phyloP scores from a whole-genome alignment of 2,797 vertebrate genomes.

The Catamblyrhynchus diadema region DNA sequence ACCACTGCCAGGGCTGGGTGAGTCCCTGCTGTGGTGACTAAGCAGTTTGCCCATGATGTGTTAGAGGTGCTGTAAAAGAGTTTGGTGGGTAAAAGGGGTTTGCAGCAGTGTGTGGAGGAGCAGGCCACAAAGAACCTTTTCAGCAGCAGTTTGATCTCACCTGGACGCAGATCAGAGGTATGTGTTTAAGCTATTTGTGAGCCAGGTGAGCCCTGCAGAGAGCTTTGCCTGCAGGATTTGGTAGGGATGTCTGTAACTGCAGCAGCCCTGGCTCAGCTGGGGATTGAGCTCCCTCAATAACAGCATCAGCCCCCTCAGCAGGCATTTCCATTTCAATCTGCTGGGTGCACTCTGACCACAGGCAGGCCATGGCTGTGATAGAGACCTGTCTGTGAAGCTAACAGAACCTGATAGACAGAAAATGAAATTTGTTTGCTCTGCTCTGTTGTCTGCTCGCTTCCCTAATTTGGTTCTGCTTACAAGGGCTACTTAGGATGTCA shows the following conservation, averaged over 20 bases:
- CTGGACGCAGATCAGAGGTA: neutral
- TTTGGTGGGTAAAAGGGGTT: neutral
- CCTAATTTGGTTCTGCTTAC: slow-evolving; percentile 20
- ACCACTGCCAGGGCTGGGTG: neutral
- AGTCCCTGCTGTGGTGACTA: accelerated
- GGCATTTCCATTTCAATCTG: neutral
- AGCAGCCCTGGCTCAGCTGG: neutral
- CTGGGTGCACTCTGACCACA: neutral
- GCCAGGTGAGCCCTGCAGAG: neutral
- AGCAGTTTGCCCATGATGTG: accelerated
- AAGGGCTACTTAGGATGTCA: neutral
- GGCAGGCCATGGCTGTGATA: neutral
- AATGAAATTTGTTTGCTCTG: slow-evolving; percentile 50
- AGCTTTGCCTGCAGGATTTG: neutral
- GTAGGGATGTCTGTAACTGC: neutral
- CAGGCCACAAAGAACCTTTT: neutral
- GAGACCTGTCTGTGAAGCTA: slow-evolving; percentile 28
- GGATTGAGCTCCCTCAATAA: neutral
- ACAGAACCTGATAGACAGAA: slow-evolving; percentile 49
- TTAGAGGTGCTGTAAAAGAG: neutral
- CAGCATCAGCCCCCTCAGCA: neutral
- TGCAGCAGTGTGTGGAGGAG: accelerated
- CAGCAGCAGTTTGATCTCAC: neutral
- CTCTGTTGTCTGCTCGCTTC: neutral
- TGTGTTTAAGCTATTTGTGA: neutral